Evolutionary conservation across 2,113 vertebrate genomes (phyloP).

Genomic region (Procavia capensis): DNA sequence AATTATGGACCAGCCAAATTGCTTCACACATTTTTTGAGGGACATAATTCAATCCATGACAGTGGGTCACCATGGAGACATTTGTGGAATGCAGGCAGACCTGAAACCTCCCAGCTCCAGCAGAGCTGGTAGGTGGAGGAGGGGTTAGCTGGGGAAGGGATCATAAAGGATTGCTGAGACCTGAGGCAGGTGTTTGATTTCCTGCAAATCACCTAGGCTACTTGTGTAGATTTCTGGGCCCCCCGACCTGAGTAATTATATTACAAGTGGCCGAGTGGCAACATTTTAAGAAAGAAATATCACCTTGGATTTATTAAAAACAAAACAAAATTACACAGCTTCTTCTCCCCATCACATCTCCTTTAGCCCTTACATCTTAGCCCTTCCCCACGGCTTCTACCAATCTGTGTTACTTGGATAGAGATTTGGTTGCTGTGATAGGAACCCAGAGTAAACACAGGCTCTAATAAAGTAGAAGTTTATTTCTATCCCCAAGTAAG

Average conservation of each 20-base stretch:
- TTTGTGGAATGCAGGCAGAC: not conserved
- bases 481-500: not conserved
- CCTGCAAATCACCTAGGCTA: not conserved
- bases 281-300: constrained; percentile 18
- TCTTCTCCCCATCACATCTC: not conserved
- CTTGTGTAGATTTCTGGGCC: not conserved
- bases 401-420: not conserved
- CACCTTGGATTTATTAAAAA: not conserved
- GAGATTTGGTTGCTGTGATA: not conserved
- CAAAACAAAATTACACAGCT: not conserved
- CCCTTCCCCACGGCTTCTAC: not conserved
- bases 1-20: too few species aligned
- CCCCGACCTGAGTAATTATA: not conserved
- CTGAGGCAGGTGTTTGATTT: not conserved
- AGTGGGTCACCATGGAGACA: not conserved
- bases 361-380: not conserved
- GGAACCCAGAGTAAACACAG: not conserved
- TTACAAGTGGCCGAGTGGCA: not conserved
- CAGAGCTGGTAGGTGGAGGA: too few species aligned
- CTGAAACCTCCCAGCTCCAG: not conserved
- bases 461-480: not conserved
- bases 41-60: too few species aligned
- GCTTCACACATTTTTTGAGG: too few species aligned
- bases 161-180: not conserved
- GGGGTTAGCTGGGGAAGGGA: not conserved